Evolutionary conservation across 2,888 invertebrate species (phyloP).

Genomic region (Drosophila nigricruria): DNA sequence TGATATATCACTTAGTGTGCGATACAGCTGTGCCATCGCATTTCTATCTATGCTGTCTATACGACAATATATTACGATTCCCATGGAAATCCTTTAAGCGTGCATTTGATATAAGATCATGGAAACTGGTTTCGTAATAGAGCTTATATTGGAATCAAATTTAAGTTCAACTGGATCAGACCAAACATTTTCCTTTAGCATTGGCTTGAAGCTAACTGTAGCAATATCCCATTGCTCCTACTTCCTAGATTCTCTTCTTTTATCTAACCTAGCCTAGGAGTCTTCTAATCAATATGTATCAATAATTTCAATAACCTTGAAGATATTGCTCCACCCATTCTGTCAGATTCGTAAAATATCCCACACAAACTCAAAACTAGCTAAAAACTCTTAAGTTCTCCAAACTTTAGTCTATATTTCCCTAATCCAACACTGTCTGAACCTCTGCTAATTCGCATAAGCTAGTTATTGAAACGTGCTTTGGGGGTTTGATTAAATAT

Average conservation of each 20-base stretch:
- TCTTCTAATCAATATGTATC: no score
- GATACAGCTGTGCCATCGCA: slow-evolving; percentile 48
- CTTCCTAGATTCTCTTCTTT: no score
- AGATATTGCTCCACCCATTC: no score
- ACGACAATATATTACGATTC: background rate
- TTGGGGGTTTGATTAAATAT: slow-evolving; percentile 16
- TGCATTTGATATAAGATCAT: background rate
- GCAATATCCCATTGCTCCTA: no score
- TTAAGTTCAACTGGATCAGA: no score
- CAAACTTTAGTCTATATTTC: background rate
- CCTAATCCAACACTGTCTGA: background rate
- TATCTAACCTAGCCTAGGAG: no score
- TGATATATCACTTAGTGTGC: slow-evolving; percentile 58
- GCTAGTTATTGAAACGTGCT: background rate
- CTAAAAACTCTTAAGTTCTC: no score
- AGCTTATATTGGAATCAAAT: background rate
- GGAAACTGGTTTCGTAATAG: background rate
- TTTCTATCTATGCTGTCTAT: slow-evolving; percentile 22
- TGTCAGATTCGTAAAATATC: no score
- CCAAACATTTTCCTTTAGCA: no score
- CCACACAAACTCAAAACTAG: no score
- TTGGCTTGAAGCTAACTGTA: no score
- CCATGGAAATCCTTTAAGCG: background rate
- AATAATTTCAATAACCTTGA: no score
- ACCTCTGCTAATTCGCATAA: background rate